Evolutionary conservation across 2,113 vertebrate genomes (phyloP).

Genomic region (Zonotrichia leucophrys): DNA sequence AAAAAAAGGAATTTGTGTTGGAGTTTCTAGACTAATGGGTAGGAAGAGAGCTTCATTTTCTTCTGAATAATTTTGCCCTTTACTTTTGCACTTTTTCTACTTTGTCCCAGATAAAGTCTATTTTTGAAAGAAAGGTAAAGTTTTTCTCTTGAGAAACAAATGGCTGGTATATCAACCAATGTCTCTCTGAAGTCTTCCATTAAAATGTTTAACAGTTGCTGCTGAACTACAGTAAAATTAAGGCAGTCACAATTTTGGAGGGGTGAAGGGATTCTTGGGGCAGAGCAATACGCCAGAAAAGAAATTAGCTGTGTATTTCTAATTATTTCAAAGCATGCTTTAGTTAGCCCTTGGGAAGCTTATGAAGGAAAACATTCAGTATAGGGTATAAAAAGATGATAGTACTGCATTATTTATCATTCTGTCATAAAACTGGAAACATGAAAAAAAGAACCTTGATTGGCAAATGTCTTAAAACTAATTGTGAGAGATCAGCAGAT

Average conservation of each 20-base stretch:
- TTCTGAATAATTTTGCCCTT: neutral
- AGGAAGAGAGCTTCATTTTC: neutral
- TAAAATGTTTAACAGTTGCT: neutral
- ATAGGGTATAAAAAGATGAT: neutral
- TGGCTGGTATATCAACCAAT: neutral
- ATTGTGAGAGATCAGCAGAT: neutral
- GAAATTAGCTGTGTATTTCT: neutral
- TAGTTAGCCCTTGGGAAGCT: neutral
- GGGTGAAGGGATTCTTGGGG: neutral
- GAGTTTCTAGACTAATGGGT: neutral
- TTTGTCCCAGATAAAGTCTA: neutral
- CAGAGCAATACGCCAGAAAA: neutral
- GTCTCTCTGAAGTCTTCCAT: neutral
- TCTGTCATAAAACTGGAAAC: neutral
- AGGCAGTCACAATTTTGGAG: neutral
- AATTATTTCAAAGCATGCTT: neutral
- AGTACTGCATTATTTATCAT: neutral
- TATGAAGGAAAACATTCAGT: neutral
- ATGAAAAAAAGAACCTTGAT: neutral
- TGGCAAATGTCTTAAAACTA: neutral
- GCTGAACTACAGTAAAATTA: neutral
- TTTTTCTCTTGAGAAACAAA: neutral
- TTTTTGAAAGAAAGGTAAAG: neutral
- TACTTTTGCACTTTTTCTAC: neutral
- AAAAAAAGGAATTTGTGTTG: neutral